These are phyloP conservation scores for Limosa lapponica DNA, from an alignment of 2,797 vertebrate genomes.

Conservation along the genomic window DNA sequence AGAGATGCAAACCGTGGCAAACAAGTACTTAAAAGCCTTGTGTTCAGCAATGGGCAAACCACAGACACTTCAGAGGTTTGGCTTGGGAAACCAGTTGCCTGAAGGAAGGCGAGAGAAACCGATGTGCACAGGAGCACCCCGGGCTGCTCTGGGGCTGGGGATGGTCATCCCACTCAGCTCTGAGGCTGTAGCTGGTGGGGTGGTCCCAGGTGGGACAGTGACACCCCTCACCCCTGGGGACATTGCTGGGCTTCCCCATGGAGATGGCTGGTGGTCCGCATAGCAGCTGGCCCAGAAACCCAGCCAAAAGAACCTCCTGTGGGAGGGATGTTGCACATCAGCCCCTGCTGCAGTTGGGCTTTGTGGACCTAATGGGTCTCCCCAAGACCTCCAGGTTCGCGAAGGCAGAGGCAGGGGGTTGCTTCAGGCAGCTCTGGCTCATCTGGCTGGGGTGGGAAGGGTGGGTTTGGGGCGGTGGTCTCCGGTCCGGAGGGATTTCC, in stretches of 20 bases:
- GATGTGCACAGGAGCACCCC: rapidly evolving
- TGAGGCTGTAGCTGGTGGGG: rapidly evolving
- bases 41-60: background rate
- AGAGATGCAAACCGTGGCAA: background rate
- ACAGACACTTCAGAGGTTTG: background rate
- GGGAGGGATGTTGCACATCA: background rate
- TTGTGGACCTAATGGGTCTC: background rate
- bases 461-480: rapidly evolving
- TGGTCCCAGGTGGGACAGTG: background rate
- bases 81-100: rapidly evolving
- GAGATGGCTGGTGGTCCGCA: background rate
- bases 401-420: background rate
- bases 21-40: background rate
- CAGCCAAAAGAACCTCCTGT: background rate
- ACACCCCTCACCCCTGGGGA: background rate
- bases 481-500: background rate
- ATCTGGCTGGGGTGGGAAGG: background rate
- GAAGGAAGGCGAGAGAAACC: background rate
- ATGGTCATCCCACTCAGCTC: rapidly evolving
- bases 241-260: background rate
- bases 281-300: background rate
- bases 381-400: background rate
- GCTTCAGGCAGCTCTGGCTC: background rate
- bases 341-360: background rate
- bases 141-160: background rate